Conservation (phyloP, 37 sponge, comb jelly and placozoan genomes). For the Cliona cf. orientalis region DNA sequence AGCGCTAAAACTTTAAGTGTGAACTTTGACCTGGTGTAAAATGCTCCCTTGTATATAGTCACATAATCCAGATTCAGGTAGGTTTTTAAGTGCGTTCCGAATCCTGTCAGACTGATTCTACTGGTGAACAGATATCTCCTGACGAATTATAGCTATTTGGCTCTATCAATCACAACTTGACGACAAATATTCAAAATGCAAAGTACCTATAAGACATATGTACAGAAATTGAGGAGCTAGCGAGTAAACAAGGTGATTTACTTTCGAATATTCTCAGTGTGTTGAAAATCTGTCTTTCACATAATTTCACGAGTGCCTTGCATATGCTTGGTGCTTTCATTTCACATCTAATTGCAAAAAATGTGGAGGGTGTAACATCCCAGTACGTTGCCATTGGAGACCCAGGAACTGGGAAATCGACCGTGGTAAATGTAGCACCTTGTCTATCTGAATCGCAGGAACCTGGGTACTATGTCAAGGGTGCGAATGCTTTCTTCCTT, state of each 20-base stretch:
- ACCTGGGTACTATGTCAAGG: not conserved
- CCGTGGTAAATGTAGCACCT: not conserved
- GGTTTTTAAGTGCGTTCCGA: too few species aligned
- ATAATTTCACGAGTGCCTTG: not conserved
- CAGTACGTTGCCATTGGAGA: slow-evolving; percentile 10
- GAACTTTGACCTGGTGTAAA: too few species aligned
- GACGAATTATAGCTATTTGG: too few species aligned
- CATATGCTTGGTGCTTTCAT: slow-evolving; percentile 11
- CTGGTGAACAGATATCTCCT: too few species aligned
- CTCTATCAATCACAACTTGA: not conserved
- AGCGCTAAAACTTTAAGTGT: too few species aligned
- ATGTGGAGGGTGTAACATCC: slow-evolving; percentile 16
- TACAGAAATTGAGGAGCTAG: not conserved
- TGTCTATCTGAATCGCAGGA: not conserved
- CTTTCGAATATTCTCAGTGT: not conserved
- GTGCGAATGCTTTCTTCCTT: slow-evolving; percentile 11
- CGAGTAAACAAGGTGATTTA: not conserved
- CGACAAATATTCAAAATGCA: not conserved
- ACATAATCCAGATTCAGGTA: too few species aligned
- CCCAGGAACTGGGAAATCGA: slow-evolving; percentile 24
- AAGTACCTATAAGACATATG: not conserved
- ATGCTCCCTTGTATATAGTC: too few species aligned
- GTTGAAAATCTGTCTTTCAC: not conserved
- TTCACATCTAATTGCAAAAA: not conserved
- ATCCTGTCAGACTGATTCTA: too few species aligned